Percentiles rank a stretch among this genome's conserved stretches.
Evolutionary conservation across 2,113 vertebrate genomes (phyloP).

Genomic region (Ursus arctos): DNA sequence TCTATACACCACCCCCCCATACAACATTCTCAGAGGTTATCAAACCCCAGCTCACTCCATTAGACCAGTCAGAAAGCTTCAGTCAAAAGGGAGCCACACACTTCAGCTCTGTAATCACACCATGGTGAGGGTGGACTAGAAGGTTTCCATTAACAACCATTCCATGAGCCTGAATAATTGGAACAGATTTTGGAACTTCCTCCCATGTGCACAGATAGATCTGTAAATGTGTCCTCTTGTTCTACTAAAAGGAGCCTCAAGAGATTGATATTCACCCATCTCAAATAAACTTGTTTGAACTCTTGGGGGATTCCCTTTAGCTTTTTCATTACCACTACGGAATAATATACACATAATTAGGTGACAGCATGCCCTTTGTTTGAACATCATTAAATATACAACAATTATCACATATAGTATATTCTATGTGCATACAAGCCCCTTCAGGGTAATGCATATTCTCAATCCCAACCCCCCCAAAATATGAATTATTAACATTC

Average conservation of each 20-base stretch:
- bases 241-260: slow-evolving; percentile 2
- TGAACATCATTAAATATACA: slow-evolving; percentile 78
- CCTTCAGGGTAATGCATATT: slow-evolving; percentile 77
- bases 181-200: background rate
- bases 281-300: slow-evolving; percentile 56
- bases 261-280: slow-evolving; percentile 55
- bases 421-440: background rate
- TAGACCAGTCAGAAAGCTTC: background rate
- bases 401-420: slow-evolving; percentile 76
- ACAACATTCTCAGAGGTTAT: background rate
- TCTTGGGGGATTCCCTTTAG: slow-evolving; percentile 33
- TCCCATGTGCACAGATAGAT: background rate
- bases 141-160: background rate
- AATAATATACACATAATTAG: slow-evolving; percentile 51
- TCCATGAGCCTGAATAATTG: background rate
- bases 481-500: slow-evolving; percentile 84
- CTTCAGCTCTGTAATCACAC: background rate
- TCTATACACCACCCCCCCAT: background rate
- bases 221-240: slow-evolving; percentile 11
- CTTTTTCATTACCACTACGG: slow-evolving; percentile 12
- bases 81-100: background rate
- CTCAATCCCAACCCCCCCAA: slow-evolving; percentile 77
- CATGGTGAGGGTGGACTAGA: background rate
- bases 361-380: slow-evolving; percentile 22
- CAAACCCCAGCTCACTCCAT: background rate